A percentile compares a stretch with the other conserved stretches of the same genome.
These are phyloP conservation scores for Stenichneumon culpator DNA, from an alignment of 2,888 invertebrate genomes.

Conservation along the genomic window DNA sequence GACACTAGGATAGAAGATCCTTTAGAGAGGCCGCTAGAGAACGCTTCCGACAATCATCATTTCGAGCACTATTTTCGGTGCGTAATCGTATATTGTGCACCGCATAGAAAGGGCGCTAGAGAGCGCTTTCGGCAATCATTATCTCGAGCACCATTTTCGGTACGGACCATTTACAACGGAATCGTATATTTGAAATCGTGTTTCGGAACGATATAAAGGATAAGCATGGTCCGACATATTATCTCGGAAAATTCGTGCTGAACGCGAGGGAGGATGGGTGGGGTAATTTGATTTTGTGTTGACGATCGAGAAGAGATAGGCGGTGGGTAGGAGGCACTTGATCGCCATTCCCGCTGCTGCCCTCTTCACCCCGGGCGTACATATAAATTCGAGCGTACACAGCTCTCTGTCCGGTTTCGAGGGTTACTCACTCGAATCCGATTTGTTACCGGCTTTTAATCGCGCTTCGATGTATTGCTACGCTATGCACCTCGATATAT, in stretches of 20 bases:
- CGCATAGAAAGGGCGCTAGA: neutral
- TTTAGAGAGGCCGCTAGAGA: neutral
- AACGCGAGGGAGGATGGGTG: conserved; percentile 6
- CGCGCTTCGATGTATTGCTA: conserved; percentile 6
- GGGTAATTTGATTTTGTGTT: conserved; percentile 45
- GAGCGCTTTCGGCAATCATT: conserved; percentile 49
- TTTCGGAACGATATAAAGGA: conserved; percentile 22
- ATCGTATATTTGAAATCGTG: conserved; percentile 17
- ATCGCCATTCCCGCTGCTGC: conserved; percentile 16
- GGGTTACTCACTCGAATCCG: conserved; percentile 29
- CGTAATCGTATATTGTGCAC: conserved; percentile 6
- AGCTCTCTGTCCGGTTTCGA: neutral
- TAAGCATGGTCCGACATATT: conserved; percentile 3
- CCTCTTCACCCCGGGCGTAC: conserved; percentile 12
- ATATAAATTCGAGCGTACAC: neutral
- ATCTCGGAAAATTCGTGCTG: conserved; percentile 23
- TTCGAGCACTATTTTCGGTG: conserved; percentile 10
- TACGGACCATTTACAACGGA: neutral
- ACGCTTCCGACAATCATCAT: conserved; percentile 54
- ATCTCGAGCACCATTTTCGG: conserved; percentile 31
- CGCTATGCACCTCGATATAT: neutral
- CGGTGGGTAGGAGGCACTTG: conserved; percentile 11
- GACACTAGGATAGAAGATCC: no score
- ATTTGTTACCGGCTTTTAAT: conserved; percentile 33
- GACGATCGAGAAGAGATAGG: conserved; percentile 35